Base-by-base conservation (phyloP, 2,113 vertebrate species). In the Aldabrachelys gigantea region DNA sequence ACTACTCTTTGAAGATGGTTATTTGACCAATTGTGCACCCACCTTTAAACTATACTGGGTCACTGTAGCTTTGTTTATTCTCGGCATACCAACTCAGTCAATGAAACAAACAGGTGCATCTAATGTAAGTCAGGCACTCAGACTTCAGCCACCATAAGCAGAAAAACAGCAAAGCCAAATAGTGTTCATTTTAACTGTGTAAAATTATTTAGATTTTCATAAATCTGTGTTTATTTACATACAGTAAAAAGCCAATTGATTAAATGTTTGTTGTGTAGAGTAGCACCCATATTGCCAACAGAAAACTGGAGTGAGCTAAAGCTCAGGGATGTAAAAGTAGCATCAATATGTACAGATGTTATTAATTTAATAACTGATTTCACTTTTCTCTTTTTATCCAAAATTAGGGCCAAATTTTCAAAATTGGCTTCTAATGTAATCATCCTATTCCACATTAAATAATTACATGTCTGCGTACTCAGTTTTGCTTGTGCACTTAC, bases 61-160 rank as follows among this genome's bases (percentile, higher is more conserved):
- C 92, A 56, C 31, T 41, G 82, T 49, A 38, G 80, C 80, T 93
- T 92, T n/a, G 13, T n/a, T 96, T 91, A 89, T 81, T 90, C 88
- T 47, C 84, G 10, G 65, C 54, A n/a, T 85, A 69, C 75, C 82
- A 92, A 47, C 80, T 80, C 90, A 91, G 80, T 57, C 76, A 93
- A 49, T 90, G 96, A 92, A 81, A 9, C 2, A 57, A 85, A 69
- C 47, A 87, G 62, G 50, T 54, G 44, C 82, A 87, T 92, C 44
- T 75, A 94, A 82, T 38, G 35, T 84, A 88, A 81, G 0, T 10
- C 85, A 82, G 69, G 88, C 49, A 53, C 91, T 93, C 91, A 56
- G 52, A 85, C 52, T 29, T 95, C 85, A 86, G 21, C 4, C 29
- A n/a, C 12, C 4, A 25, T 1, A 49, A 80, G 54, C 10, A 79